These are phyloP conservation scores for Lapara coniferarum DNA, from an alignment of 2,888 invertebrate species.

Conservation along the genomic window DNA sequence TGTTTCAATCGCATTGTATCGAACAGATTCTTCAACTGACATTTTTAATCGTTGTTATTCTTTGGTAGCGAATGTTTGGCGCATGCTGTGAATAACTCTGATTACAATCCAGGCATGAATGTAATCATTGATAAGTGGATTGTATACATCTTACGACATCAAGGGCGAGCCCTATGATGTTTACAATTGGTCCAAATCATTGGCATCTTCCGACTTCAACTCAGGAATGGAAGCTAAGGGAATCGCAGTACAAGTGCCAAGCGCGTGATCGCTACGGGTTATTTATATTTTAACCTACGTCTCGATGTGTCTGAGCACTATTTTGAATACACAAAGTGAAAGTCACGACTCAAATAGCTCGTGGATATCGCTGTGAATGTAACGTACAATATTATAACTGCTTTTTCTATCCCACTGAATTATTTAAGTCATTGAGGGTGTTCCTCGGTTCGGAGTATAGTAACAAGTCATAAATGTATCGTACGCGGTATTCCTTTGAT, in stretches of 20 bases:
- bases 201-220: conserved; percentile 25
- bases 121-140: conserved; percentile 10
- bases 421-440: conserved; percentile 28
- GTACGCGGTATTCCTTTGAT: no score
- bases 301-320: conserved; percentile 49
- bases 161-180: conserved; percentile 28
- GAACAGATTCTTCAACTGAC: not conserved
- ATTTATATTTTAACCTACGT: conserved; percentile 50
- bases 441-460: not conserved
- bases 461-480: not conserved
- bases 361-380: conserved; percentile 33
- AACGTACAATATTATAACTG: conserved; percentile 31
- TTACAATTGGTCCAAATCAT: conserved; percentile 35
- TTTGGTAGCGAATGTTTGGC: not conserved
- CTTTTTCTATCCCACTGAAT: conserved; percentile 22
- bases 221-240: conserved; percentile 26
- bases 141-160: not conserved
- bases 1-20: no score
- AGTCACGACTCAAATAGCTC: conserved; percentile 50
- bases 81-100: conserved; percentile 2
- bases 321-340: conserved; percentile 58
- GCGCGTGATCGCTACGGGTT: conserved; percentile 53
- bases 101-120: conserved; percentile 8
- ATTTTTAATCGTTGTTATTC: not conserved
- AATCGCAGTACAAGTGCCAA: conserved; percentile 43